Evolutionary conservation across 2,888 invertebrate species (phyloP), one percentile per base, ranked within the genome.

Genomic region (Conops quadrifasciatus): DNA sequence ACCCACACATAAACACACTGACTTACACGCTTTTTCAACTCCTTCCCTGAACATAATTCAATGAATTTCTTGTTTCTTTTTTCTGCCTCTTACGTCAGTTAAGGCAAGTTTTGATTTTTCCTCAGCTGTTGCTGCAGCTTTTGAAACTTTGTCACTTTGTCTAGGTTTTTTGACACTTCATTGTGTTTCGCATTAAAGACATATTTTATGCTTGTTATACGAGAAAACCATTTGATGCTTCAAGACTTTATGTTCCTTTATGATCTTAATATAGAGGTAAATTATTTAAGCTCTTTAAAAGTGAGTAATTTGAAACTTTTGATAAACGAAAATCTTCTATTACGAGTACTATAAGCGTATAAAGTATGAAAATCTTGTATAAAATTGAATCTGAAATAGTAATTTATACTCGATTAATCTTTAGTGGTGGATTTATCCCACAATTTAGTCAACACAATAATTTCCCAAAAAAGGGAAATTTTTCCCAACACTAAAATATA

Each of bases 11-110:
- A 45, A 60, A 60, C 16, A 60, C 15, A 30, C 30, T 13, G 21
- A 30, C 30, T 30, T 30, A 19, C 26, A 51, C 15, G 15, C 24
- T 11, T 15, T 2, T 26, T 3, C 21, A 58, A 7, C 21, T 16
- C 63, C 9, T 30, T 60, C n/a, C 60, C 36, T 28, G n/a, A 60
- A 64, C 51, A 30, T 65, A 65, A 65, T 65, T 65, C 65, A 51
- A 30, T n/a, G 30, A 47, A 24, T 26, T 2, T 49, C 19, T 15
- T 49, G 4, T 16, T 49, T 49, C 19, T 49, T 19, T 21, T 49
- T 47, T 24, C 24, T 36, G n/a, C 56, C 19, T 30, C 11, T 56
- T 30, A 16, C 43, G 56, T 24, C 66, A 21, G 36, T 43, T 26
- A 36, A 43, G 9, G 3, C 19, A 43, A 56, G 56, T 36, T 67